These are phyloP conservation scores for Aquatica leii DNA, from an alignment of 2,888 invertebrate species.

Conservation along the genomic window DNA sequence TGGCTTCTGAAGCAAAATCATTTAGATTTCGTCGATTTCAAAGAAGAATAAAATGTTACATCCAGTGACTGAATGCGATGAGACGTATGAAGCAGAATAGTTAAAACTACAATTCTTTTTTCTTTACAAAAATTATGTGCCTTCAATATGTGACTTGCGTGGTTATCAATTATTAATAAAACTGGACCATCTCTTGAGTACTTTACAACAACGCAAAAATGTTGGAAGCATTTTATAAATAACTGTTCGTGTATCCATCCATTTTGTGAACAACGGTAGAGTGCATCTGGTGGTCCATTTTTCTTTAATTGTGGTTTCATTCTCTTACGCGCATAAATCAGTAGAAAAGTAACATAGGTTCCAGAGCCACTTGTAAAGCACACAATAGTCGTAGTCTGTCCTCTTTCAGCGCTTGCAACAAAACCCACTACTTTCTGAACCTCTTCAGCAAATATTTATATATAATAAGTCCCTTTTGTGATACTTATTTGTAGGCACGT, in stretches of 20 bases:
- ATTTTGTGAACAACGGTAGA: slow-evolving; percentile 46
- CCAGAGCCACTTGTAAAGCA: slow-evolving; percentile 52
- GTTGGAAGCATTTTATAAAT: slow-evolving; percentile 41
- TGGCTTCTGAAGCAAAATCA: no score
- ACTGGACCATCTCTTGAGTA: slow-evolving; percentile 42
- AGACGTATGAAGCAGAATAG: neutral
- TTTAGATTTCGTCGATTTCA: neutral
- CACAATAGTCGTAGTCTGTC: slow-evolving; percentile 56
- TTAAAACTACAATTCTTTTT: no score
- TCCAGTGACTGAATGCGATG: slow-evolving; percentile 40
- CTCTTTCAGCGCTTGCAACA: slow-evolving; percentile 56
- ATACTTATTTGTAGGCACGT: no score
- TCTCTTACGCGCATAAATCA: slow-evolving; percentile 58
- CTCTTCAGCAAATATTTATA: slow-evolving; percentile 55
- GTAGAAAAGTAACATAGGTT: neutral
- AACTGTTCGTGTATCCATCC: slow-evolving; percentile 47
- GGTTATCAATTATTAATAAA: slow-evolving; percentile 50
- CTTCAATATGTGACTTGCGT: slow-evolving; percentile 19
- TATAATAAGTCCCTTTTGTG: no score
- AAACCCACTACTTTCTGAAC: slow-evolving; percentile 57
- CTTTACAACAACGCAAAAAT: slow-evolving; percentile 36
- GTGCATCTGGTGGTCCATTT: slow-evolving; percentile 56
- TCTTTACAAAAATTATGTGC: no score
- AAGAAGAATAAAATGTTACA: neutral
- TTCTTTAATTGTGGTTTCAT: slow-evolving; percentile 55